Evolutionary conservation across 2,888 invertebrate species (phyloP), one percentile per base, ranked within the genome.

Genomic region (Stenodera caucasica): DNA sequence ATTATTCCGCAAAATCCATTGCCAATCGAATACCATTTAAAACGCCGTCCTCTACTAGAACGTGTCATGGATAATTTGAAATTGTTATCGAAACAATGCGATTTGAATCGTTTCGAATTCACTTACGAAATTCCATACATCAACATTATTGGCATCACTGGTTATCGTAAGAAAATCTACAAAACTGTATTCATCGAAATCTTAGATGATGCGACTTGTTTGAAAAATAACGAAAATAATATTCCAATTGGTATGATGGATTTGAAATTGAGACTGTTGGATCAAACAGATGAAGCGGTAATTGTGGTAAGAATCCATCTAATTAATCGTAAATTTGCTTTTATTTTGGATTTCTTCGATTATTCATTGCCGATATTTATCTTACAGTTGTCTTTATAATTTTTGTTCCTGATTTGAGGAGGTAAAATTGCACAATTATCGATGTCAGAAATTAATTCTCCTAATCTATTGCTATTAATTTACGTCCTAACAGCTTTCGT

Each of bases 181-280:
- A 79, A 78, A 58, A 68, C 67, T 26, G 72, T 82, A 52, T 75
- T 80, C 67, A 72, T 83, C 49, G 83, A 83, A 71, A 68, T 82
- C n/a, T 69, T 82, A 51, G 81, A 83, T 70, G 73, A 78, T 12
- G 72, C 71, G 40, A 80, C 78, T 8, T 77, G 77, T 57, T 70
- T 83, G 23, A 78, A 74, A 70, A 78, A 80, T 70, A 74, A 67
- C 15, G 30, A 53, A 12, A 67, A 72, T 14, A 53, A 62, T 58
- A 57, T 66, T 23, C 80, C 80, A 12, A 73, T 75, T 58, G 83
- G 83, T 2, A 63, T 78, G 1, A 80, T 82, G 80, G 74, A 77
- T 12, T 69, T 82, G 35, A 83, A 83, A 70, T 65, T 82, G 40
- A 75, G 82, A 49, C 71, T 83, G 40, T 68, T 83, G 53, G 71